A percentile compares a stretch with the other conserved stretches of the same genome.
phyloP scores from a whole-genome alignment of 2,113 vertebrate species.

The Pundamilia nyererei region DNA sequence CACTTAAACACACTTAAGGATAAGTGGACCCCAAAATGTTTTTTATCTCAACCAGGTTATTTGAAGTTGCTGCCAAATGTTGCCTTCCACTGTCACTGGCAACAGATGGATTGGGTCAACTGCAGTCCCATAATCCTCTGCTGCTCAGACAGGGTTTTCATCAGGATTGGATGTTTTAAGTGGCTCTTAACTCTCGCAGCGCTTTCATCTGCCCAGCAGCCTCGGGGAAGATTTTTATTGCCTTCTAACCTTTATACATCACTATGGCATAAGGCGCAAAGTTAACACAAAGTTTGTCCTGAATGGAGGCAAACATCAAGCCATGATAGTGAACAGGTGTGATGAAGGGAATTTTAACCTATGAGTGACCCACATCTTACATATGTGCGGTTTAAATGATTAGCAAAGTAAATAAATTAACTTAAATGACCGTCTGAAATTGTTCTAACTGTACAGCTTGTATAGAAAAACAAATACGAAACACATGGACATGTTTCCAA shows the following conservation, averaged over 20 bases:
- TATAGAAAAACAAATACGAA: neutral
- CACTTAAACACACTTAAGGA: slow-evolving; percentile 60
- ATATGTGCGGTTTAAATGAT: neutral
- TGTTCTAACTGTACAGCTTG: neutral
- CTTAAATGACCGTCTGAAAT: neutral
- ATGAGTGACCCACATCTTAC: neutral
- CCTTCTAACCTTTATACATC: slow-evolving; percentile 2
- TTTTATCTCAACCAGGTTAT: slow-evolving; percentile 41
- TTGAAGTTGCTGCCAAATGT: slow-evolving; percentile 54
- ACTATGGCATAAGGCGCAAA: neutral
- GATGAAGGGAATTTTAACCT: neutral
- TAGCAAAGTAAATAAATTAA: neutral
- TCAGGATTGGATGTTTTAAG: slow-evolving; percentile 44
- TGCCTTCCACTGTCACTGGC: slow-evolving; percentile 50
- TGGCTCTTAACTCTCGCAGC: slow-evolving; percentile 33
- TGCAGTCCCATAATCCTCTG: slow-evolving; percentile 47
- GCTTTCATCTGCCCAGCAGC: slow-evolving; percentile 53
- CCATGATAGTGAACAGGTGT: slow-evolving; percentile 25
- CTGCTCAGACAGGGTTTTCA: slow-evolving; percentile 42
- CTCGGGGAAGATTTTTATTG: slow-evolving; percentile 28
- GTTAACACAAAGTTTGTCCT: neutral
- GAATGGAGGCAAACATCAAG: neutral
- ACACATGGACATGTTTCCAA: neutral
- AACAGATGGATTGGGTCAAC: slow-evolving; percentile 62
- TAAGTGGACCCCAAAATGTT: slow-evolving; percentile 53